Percentiles rank a stretch among this genome's conserved stretches.
Evolutionary conservation across 2,113 vertebrate genomes (phyloP).

Genomic region (Ariopsis seemanni): DNA sequence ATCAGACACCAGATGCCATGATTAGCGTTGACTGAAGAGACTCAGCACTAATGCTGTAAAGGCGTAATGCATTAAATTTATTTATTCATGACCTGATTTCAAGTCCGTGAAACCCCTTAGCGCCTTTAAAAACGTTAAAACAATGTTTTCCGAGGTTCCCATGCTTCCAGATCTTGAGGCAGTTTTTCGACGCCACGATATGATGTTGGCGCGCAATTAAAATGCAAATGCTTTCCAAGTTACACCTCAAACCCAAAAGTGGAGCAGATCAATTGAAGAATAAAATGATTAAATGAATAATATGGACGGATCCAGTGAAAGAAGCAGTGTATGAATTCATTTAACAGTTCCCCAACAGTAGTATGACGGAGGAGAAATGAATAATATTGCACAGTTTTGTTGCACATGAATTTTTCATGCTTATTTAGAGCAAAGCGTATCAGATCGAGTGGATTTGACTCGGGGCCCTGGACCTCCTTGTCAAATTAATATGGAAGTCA

Average conservation of each 20-base stretch:
- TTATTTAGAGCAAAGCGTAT: too few relatives aligned
- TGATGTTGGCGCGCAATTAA: neutral
- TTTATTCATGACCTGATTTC: neutral
- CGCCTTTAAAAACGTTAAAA: neutral
- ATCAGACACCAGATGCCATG: constrained; percentile 60
- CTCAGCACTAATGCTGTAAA: constrained; percentile 27
- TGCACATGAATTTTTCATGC: too few relatives aligned
- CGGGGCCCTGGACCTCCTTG: too few relatives aligned
- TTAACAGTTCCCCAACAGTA: too few relatives aligned
- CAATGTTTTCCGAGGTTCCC: too few relatives aligned
- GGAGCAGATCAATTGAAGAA: neutral
- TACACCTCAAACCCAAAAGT: neutral
- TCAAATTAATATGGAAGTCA: too few relatives aligned
- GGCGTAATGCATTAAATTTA: neutral
- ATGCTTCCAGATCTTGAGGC: too few relatives aligned
- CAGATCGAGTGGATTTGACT: too few relatives aligned
- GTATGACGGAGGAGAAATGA: too few relatives aligned
- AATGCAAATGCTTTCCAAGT: neutral
- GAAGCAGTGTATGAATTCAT: neutral
- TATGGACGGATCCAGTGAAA: neutral
- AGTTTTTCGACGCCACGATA: too few relatives aligned
- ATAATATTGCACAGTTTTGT: too few relatives aligned
- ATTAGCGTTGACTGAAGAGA: constrained; percentile 63
- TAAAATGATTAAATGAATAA: neutral
- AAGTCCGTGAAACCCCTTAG: neutral